Evolutionary conservation across 2,888 invertebrate species (phyloP), one percentile per base, ranked within the genome.

Genomic region (Perithous albicinctus): DNA sequence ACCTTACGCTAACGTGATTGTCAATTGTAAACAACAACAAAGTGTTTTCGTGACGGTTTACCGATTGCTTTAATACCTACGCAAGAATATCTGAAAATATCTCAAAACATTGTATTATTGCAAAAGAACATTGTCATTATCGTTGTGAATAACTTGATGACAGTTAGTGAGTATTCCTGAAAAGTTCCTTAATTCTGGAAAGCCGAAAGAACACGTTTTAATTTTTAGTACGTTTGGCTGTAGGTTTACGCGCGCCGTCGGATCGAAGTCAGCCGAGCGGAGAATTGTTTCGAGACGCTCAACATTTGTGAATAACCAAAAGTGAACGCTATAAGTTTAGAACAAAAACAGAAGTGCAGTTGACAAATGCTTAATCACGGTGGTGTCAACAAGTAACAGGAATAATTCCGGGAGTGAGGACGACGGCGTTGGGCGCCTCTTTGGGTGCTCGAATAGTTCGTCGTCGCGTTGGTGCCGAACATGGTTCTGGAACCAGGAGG

Each of bases 401-500:
- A 76, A 78, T 78, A 61, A 78, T 78, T 48, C 15, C 35, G 59
- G 59, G 15, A 26, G 59, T 26, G 59, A 61, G 26, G 20, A 48
- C 64, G 67, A 56, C 46, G 46, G 48, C 26, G 35, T 38, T 72
- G 66, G 67, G 75, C 78, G 75, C 82, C 82, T 67, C 29, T 66
- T 54, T 32, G 35, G 75, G 70, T 78, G 82, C 72, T 75, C 72
- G 82, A 26, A 41, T 29, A 75, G 32, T 41, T 54, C 66, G 59
- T 82, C 76, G 85, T 88, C 89, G 88, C 90, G 89, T 90, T 92
- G 92, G 91, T 92, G 89, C 92, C 92, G 69, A 92, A 92, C 86
- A 92, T 92, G 92, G 92, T 92, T 80, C 87, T 92, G 82, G 92
- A 92, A 87, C 92, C 92, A 88, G 92, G 92, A 88, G 92, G 92